These are phyloP conservation scores for Drosophila pullipes DNA, from an alignment of 2,888 invertebrate genomes.

Conservation along the genomic window DNA sequence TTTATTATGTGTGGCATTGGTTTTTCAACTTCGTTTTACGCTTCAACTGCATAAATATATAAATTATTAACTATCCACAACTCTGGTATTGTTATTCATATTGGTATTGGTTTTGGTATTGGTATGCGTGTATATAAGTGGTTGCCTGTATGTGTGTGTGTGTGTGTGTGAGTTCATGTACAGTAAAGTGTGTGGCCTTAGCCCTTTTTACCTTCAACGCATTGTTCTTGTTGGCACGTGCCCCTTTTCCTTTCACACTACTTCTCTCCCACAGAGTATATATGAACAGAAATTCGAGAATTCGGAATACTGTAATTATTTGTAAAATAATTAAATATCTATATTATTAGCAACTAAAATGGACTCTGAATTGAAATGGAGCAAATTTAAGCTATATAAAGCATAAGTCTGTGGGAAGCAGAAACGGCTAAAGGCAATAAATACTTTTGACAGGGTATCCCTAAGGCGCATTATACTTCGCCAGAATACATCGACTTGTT, in stretches of 20 bases:
- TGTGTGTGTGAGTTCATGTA: conserved; percentile 23
- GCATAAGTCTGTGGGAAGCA: background rate
- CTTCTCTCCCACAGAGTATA: background rate
- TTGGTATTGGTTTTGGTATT: conserved; percentile 13
- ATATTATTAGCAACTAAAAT: background rate
- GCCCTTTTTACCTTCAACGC: conserved; percentile 54
- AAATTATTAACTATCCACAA: conserved; percentile 77
- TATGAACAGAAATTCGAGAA: background rate
- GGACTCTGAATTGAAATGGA: background rate
- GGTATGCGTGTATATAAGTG: conserved; percentile 10
- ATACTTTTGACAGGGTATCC: conserved; percentile 6
- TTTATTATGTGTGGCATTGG: conserved; percentile 77
- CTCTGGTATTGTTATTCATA: conserved; percentile 41
- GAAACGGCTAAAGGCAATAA: background rate
- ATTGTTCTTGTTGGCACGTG: conserved; percentile 50
- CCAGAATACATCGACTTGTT: background rate
- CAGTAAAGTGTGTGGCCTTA: conserved; percentile 51
- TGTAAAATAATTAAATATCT: background rate
- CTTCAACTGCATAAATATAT: conserved; percentile 77
- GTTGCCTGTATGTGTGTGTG: conserved; percentile 12
- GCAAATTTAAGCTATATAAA: background rate
- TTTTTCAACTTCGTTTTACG: conserved; percentile 77
- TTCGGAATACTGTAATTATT: background rate
- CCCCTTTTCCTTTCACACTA: conserved; percentile 35
- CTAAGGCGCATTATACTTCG: background rate